phyloP scores from a whole-genome alignment of 2,888 invertebrate species.

The Chymomyza amoena region DNA sequence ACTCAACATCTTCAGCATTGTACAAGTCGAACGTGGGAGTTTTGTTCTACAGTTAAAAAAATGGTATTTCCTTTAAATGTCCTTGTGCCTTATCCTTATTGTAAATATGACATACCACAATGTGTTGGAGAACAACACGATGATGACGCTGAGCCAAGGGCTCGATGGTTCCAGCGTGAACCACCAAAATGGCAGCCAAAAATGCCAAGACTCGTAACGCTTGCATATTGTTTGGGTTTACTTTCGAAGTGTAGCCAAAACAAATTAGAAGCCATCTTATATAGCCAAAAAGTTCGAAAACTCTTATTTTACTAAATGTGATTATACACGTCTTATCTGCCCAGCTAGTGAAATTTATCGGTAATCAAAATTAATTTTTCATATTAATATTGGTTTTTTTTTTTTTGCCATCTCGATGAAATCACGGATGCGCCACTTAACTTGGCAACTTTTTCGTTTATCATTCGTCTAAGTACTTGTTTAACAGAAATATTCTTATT shows the following conservation, averaged over 20 bases:
- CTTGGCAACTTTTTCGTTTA: neutral
- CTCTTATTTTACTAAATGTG: neutral
- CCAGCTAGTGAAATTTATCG: neutral
- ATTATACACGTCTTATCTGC: neutral
- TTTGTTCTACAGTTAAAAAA: no score
- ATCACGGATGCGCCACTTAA: neutral
- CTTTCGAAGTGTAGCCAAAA: neutral
- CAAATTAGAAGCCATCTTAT: neutral
- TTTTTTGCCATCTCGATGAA: neutral
- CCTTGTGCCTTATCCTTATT: no score
- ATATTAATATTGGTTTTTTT: neutral
- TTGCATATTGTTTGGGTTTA: neutral
- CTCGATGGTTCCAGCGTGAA: neutral
- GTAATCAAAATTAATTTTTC: neutral
- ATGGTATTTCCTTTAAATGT: no score
- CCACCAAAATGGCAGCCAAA: neutral
- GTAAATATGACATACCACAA: no score
- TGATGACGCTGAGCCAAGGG: neutral
- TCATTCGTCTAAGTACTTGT: neutral
- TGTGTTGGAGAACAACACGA: neutral
- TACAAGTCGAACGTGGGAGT: no score
- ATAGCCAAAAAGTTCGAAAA: neutral
- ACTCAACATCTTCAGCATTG: no score
- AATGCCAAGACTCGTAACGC: neutral
- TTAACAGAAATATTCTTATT: neutral